Evolutionary conservation across 2,113 vertebrate genomes (phyloP).

Genomic region (Anoplopoma fimbria): DNA sequence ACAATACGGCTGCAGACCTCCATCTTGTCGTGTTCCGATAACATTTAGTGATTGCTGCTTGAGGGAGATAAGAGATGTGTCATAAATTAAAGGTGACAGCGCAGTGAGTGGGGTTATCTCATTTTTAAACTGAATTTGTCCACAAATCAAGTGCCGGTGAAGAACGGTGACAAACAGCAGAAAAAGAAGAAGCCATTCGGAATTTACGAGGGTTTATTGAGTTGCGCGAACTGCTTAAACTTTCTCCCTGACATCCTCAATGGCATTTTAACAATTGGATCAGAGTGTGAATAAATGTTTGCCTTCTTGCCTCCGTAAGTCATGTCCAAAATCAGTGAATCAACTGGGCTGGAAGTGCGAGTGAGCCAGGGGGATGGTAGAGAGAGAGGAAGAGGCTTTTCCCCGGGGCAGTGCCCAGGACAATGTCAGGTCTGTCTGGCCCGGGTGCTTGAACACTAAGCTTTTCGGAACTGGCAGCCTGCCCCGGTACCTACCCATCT

Average conservation of each 20-base stretch:
- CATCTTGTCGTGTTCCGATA: conserved; percentile 65
- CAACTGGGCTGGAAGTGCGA: conserved; percentile 60
- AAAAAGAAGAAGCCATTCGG: neutral
- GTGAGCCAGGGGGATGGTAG: conserved; percentile 45
- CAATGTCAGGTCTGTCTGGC: conserved; percentile 83
- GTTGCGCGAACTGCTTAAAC: conserved; percentile 2
- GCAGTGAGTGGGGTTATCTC: neutral
- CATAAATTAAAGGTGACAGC: conserved; percentile 48
- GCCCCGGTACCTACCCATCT: conserved; percentile 77
- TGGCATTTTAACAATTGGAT: conserved; percentile 48
- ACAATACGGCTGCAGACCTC: conserved; percentile 24
- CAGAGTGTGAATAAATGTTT: conserved; percentile 72
- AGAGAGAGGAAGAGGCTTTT: conserved; percentile 67
- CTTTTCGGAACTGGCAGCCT: conserved; percentile 81
- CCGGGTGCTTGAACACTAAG: conserved; percentile 75
- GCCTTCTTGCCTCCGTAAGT: conserved; percentile 61
- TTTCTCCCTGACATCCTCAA: conserved; percentile 23
- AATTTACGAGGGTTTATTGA: conserved; percentile 31
- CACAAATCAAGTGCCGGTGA: neutral
- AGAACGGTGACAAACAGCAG: neutral
- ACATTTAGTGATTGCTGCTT: conserved; percentile 56
- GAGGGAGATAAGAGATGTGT: conserved; percentile 61
- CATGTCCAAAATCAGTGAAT: conserved; percentile 66
- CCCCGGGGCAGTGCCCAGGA: conserved; percentile 73
- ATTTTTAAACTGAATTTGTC: conserved; percentile 32